Base-by-base conservation (phyloP, 2,888 invertebrate species). In the Torymus tubicola region DNA sequence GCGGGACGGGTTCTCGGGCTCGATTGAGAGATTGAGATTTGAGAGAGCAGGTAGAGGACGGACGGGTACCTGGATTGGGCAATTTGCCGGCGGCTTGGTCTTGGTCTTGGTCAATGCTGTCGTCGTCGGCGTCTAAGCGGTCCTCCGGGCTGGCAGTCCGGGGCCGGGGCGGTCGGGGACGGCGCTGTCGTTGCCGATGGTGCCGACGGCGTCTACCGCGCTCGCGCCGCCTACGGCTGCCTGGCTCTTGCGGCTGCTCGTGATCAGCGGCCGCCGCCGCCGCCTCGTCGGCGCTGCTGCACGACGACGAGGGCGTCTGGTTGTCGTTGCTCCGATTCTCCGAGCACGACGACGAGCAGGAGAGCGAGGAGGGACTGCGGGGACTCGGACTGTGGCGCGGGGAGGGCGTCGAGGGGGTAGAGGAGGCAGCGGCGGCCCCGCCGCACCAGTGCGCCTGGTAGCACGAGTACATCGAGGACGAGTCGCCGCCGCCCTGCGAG, bases 361-460 rank as follows among this genome's bases (percentile, higher is more conserved):
- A 86, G 83, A 88, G 89, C 85, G 89, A 87, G 75, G 87, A 86
- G 63, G 89, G 89, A 86, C 88, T 90, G 72, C 86, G 85, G 16
- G 87, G 87, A 83, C 86, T 87, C 31, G 90, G 89, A 83, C 87
- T 88, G 31, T 84, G 85, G 77, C 84, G 80, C 24, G 87, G 87
- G 82, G 85, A 82, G 55, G 88, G 87, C 73, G 87, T 88, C 80
- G 89, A 88, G 75, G 88, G 87, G 81, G 87, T 87, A 42, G 42
- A 42, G 82, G 89, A 87, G 86, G 89, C 88, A 81, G 88, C 86
- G 87, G 89, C 90, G 87, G 89, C 87, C 42, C 42, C 42, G 81
- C 88, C 87, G 87, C 90, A 90, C 89, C 90, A 90, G 85, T 89
- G 88, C 84, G 88, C 86, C 86, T 88, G 87, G 84, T 89, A 90